Conservation (phyloP, 1,140 invertebrate genomes). For the Eumaeus atala region DNA sequence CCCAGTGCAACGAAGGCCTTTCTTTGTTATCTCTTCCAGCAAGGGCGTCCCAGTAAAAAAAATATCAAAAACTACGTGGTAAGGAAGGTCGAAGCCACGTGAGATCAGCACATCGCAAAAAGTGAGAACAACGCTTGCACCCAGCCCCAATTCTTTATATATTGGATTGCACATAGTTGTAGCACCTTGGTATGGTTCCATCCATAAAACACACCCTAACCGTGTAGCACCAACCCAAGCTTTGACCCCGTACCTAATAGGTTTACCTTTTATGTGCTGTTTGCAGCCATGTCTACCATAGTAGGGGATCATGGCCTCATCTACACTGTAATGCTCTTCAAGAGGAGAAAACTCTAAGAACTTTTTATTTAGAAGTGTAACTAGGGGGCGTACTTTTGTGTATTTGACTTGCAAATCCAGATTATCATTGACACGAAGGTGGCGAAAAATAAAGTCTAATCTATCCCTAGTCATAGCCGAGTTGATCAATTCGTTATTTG, state of each 20-base stretch:
- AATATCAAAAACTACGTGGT: slow-evolving; percentile 39
- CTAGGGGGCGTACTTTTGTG: slow-evolving; percentile 41
- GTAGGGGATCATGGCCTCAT: slow-evolving; percentile 73
- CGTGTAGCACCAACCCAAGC: slow-evolving; percentile 50
- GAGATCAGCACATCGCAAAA: slow-evolving; percentile 38
- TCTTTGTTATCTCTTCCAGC: slow-evolving; percentile 39
- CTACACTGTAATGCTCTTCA: slow-evolving; percentile 53
- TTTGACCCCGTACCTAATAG: slow-evolving; percentile 69
- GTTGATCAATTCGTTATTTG: slow-evolving; percentile 38
- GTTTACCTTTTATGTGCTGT: slow-evolving; percentile 67
- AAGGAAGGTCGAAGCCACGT: slow-evolving; percentile 33
- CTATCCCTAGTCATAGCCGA: slow-evolving; percentile 41
- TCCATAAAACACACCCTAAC: slow-evolving; percentile 43
- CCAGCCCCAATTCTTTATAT: slow-evolving; percentile 42
- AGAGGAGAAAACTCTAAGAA: slow-evolving; percentile 52
- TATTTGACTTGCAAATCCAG: slow-evolving; percentile 43
- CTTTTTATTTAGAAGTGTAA: slow-evolving; percentile 48
- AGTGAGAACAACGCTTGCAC: slow-evolving; percentile 38
- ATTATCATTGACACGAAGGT: slow-evolving; percentile 45
- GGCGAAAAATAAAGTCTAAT: slow-evolving; percentile 41
- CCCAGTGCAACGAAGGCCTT: slow-evolving; percentile 37
- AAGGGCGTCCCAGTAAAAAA: slow-evolving; percentile 40
- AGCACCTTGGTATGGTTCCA: slow-evolving; percentile 43
- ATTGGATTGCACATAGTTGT: slow-evolving; percentile 34
- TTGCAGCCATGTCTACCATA: slow-evolving; percentile 67